Evolutionary conservation across 2,888 invertebrate species (phyloP).

Genomic region (Lumbricus terrestris): DNA sequence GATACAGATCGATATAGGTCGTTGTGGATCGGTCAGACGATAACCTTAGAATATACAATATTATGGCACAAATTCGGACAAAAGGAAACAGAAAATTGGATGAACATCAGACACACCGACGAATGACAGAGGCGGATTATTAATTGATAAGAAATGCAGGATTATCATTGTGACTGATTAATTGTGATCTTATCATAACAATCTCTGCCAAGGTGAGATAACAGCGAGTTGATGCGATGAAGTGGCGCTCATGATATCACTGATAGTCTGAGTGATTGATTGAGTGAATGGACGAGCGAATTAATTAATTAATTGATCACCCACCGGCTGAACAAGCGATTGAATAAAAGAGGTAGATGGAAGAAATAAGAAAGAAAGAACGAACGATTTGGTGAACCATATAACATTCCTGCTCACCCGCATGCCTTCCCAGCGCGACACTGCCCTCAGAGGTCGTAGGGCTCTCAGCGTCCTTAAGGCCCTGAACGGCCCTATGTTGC

Average conservation of each 20-base stretch:
- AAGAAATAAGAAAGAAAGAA: not conserved
- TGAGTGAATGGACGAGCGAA: not conserved
- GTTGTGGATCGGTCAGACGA: too few species aligned
- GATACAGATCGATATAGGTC: not conserved
- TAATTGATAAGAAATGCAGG: not conserved
- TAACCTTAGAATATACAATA: too few species aligned
- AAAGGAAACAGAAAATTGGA: not conserved
- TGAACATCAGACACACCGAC: not conserved
- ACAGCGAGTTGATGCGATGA: not conserved
- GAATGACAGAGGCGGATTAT: not conserved
- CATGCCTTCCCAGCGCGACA: conserved; percentile 99
- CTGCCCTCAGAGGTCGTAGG: conserved; percentile 93
- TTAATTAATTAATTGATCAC: not conserved
- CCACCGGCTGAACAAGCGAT: not conserved
- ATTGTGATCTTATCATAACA: not conserved
- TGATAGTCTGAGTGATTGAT: not conserved
- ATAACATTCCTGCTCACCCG: conserved; percentile 67
- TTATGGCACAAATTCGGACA: too few species aligned
- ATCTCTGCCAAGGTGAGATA: not conserved
- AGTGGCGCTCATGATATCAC: not conserved
- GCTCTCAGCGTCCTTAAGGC: conserved; percentile 96
- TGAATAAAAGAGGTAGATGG: not conserved
- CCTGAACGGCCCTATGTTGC: conserved; percentile 96
- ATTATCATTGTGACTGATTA: not conserved
- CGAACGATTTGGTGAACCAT: not conserved